phyloP scores from a whole-genome alignment of 2,888 invertebrate genomes.

The Ophioninae sp. region DNA sequence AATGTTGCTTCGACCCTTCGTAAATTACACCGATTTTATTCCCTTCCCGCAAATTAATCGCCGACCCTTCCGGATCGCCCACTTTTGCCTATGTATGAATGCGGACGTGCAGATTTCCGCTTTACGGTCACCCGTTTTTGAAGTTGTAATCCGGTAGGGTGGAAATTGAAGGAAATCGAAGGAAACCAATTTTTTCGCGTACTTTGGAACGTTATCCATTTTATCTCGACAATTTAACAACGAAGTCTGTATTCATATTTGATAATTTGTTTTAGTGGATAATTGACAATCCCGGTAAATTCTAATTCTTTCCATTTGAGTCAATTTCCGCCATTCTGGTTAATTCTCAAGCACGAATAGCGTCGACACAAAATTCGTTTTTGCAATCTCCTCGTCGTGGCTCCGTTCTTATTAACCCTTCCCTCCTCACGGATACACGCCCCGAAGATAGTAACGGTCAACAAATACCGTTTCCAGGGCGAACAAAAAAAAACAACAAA shows the following conservation, averaged over 20 bases:
- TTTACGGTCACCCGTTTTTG: background rate
- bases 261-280: too few relatives aligned
- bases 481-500: slow-evolving; percentile 1
- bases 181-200: background rate
- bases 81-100: background rate
- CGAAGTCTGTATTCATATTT: background rate
- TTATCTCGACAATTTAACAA: background rate
- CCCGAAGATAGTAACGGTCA: slow-evolving; percentile 28
- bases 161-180: background rate
- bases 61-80: background rate
- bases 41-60: slow-evolving; percentile 42
- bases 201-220: background rate
- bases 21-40: slow-evolving; percentile 46
- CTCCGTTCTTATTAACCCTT: background rate
- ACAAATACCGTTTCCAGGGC: slow-evolving; percentile 32
- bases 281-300: background rate
- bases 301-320: background rate
- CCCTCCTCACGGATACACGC: background rate
- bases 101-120: background rate
- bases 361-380: background rate
- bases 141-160: background rate
- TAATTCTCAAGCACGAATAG: background rate
- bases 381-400: background rate
- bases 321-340: background rate
- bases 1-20: slow-evolving; percentile 54